Base-by-base conservation (phyloP, 2,113 vertebrate species). In the Neodon shergylaensis region DNA sequence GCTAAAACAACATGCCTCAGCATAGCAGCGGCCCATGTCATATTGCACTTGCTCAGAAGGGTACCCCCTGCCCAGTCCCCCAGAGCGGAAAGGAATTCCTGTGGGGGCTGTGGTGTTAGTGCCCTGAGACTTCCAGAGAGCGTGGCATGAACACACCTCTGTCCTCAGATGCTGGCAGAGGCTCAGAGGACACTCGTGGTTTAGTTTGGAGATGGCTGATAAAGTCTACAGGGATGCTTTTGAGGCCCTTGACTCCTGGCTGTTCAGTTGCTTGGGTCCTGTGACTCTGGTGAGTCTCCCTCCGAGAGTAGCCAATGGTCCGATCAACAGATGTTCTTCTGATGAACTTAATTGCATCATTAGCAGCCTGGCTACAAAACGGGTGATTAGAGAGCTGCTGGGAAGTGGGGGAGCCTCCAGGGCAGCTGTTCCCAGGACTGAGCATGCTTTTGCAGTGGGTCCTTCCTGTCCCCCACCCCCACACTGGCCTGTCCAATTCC, bases 391-490 rank as follows among this genome's bases (percentile, higher is more conserved):
- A 94, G 93, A 42, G 79, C 7, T 31, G 26, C 90, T 58, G 89
- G 89, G 93, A 88, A 92, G 78, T 63, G 2, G 14, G 61, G 58
- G 82, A 77, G 86, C 78, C 91, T 68, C 0, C 90, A 14, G 61
- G 95, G 94, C 97, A 97, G 97, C 96, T 97, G 97, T 95, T 94
- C 77, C 79, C 85, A 65, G 86, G 63, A 78, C 91, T 42, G 47
- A 91, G 47, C 26, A 13, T 44, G 91, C 74, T 61, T 88, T 61
- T 93, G 94, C 78, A 39, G 73, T 6, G 42, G 92, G 86, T 90
- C 58, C 83, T 77, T 96, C 94, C 91, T 52, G 26, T 49, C 95
- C 96, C 84, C 66, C 24, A 22, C 74, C 26, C 17, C 85, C 63
- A n/a, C 28, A 31, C 88, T 54, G 81, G 90, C 95, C 94, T 87